Evolutionary conservation across 2,113 vertebrate species (phyloP), one percentile per base, ranked within the genome.

Genomic region (Callaeas wilsoni): DNA sequence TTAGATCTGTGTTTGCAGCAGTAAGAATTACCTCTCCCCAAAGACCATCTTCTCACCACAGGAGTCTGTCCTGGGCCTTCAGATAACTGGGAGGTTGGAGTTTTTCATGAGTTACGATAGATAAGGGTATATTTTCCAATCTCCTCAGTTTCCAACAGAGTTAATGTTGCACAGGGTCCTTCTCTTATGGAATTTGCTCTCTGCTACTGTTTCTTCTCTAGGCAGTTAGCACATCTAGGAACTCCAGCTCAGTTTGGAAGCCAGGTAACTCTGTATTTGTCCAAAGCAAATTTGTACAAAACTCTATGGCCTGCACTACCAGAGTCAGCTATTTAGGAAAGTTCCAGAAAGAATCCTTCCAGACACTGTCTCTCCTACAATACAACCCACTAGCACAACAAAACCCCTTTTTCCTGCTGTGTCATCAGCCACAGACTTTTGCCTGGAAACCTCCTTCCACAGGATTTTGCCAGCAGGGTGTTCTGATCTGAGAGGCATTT

Each of bases 261-360:
- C 23, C 37, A 52, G 27, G 9, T 16, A 20, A 37, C 53, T 59
- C 50, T 79, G 60, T 35, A 4, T 78, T 56, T 83, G 33, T 18
- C 25, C 65, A 49, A 26, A 68, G 52, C 52, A 94, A 25, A 50
- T 18, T 23, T 29, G 0, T 5, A 6, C 10, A 32, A 21, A 16
- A 4, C 13, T 4, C 37, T 14, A 0, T 11, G 41, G 18, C 12
- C 73, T 13, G 21, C 35, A 32, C 12, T n/a, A 2, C 35, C 22
- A 9, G 35, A 70, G 23, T 27, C 3, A n/a, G 16, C n/a, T 9
- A 47, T 4, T 49, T 69, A 53, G 52, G 57, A 49, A 60, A 13
- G 17, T 27, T 55, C 71, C 46, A 41, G 32, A 33, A 39, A 35
- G 17, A 42, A 30, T 55, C 23, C 32, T 71, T 26, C 44, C 35